Conservation (phyloP, 2,113 vertebrate genomes). For the Austrofundulus limnaeus region DNA sequence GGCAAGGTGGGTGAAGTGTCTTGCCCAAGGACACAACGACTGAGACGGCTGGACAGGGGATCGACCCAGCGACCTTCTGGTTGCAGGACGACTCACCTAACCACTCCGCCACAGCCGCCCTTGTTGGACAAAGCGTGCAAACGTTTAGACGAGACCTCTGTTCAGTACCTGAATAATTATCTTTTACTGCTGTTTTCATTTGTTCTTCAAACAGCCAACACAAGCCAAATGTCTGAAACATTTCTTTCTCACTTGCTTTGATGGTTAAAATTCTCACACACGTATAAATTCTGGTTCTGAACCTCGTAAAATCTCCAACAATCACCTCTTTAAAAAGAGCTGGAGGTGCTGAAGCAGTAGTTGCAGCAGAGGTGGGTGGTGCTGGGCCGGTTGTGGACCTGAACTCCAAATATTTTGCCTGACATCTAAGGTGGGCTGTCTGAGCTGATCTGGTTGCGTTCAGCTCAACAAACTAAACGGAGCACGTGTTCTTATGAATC, state of each 20-base stretch:
- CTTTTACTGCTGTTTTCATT: too few species aligned
- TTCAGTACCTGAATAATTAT: too few species aligned
- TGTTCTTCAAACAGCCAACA: too few species aligned
- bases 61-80: too few species aligned
- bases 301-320: conserved; percentile 39
- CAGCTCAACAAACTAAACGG: conserved; percentile 35
- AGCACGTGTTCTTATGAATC: conserved; percentile 47
- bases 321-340: conserved; percentile 53
- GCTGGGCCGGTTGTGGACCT: conserved; percentile 55
- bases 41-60: too few species aligned
- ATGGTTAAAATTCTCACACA: conserved; percentile 23
- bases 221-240: too few species aligned
- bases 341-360: conserved; percentile 44
- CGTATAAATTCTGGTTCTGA: conserved; percentile 18
- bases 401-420: conserved; percentile 77
- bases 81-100: too few species aligned
- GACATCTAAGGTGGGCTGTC: conserved; percentile 67
- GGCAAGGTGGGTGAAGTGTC: too few species aligned
- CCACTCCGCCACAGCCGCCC: too few species aligned
- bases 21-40: too few species aligned
- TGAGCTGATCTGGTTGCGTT: conserved; percentile 66
- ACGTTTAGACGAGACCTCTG: too few species aligned
- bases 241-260: conserved; percentile 13
- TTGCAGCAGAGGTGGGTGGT: conserved; percentile 59
- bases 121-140: too few species aligned